Evolutionary conservation across 2,797 vertebrate genomes (phyloP), one percentile per base, ranked within the genome.

Genomic region (Allobates femoralis): DNA sequence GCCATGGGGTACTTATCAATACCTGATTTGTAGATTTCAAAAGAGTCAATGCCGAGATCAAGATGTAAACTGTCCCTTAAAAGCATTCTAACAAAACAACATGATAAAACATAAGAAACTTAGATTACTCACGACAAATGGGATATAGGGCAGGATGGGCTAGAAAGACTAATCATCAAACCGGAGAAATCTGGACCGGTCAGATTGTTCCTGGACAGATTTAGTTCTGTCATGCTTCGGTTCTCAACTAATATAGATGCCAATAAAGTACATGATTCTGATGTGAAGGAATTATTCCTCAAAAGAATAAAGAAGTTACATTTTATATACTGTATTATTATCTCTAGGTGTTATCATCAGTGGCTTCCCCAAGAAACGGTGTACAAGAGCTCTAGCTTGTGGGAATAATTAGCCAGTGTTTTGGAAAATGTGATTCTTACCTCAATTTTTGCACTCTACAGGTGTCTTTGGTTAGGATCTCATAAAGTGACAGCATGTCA

Each of bases 371-470:
- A 6, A 10, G 10, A 2, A 41, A 46, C 1, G 41, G 41, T 46
- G 5, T 46, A 46, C 37, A 50, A 26, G 28, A 55, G 10, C 1
- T 77, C 51, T 55, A 26, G 50, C 2, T 5, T 26, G 0, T 16
- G 0, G 11, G 1, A 37, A 46, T 46, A 46, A 46, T 21, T 3
- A 19, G 26, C 18, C 28, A 34, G 34, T 67, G 18, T 12, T 34
- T 30, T 30, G 12, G 64, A 34, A 3, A 67, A 69, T 69, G 8
- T 0, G 37, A 21, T 71, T n/a, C 66, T 67, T 55, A 85, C 84
- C 84, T 85, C 10, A 85, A 77, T 15, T 15, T 56, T 53, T 80
- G 51, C 19, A 85, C 71, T 55, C 37, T 50, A 56, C 50, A 85
- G 32, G 7, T 0, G 0, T 55, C 11, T 16, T 60, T 32, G 1